Evolutionary conservation across 2,113 vertebrate species (phyloP).

Genomic region (Myiagra hebetior): DNA sequence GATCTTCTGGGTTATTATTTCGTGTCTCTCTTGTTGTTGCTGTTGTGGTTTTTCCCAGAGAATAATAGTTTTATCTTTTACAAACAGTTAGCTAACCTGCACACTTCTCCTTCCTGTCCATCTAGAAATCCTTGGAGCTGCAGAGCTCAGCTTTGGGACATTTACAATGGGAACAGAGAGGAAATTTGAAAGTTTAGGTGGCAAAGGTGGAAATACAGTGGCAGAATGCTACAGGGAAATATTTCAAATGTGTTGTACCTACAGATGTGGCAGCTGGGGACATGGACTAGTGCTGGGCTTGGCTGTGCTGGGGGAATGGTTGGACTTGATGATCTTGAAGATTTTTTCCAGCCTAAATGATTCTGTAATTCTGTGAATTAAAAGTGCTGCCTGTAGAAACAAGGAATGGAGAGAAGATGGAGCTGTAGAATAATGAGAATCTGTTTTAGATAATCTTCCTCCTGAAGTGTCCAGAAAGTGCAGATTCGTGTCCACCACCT

Average conservation of each 20-base stretch:
- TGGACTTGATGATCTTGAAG: not conserved
- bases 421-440: not conserved
- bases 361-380: not conserved
- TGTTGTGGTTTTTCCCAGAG: not conserved
- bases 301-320: not conserved
- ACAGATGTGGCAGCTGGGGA: not conserved
- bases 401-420: not conserved
- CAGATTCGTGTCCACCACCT: not conserved
- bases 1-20: conserved; percentile 26
- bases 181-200: not conserved
- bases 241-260: not conserved
- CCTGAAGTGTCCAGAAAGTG: not conserved
- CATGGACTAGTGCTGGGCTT: not conserved
- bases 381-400: not conserved
- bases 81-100: conserved; percentile 58
- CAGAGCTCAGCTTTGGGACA: not conserved
- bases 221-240: not conserved
- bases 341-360: not conserved
- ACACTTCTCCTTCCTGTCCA: not conserved
- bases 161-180: not conserved
- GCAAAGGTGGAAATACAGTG: not conserved
- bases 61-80: conserved; percentile 66
- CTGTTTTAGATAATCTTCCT: not conserved
- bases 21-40: not conserved
- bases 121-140: conserved; percentile 25